Base-by-base conservation (phyloP, 2,797 vertebrate species). In the Gephyroberyx darwinii region DNA sequence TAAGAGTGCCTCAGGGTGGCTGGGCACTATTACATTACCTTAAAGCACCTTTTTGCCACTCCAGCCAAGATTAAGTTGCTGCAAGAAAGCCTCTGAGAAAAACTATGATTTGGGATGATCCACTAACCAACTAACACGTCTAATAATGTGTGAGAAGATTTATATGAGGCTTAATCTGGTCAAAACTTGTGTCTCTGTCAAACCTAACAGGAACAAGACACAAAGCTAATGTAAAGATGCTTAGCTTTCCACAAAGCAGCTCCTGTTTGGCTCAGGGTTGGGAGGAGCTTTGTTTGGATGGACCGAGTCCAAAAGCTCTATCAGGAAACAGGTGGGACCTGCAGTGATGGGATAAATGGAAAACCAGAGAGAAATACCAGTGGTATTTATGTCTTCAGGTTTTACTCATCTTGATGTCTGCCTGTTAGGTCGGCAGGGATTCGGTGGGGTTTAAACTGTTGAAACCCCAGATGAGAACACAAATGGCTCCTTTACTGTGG, bases 1-100 rank as follows among this genome's bases (percentile, higher is more conserved):
- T 86, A 88, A 83, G 78, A 83, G 39, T 33, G 70, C 74, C 88
- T 85, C 58, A 5, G 83, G 81, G 81, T 71, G 69, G 72, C 63
- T 61, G 71, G 66, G 5, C 69, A 41, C 22, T 9, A 22, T 31
- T 39, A 77, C 45, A 57, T 71, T 56, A 68, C 65, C 37, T 69
- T 26, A 31, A 66, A 78, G 56, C 56, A 26, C n/a, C 31, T 65
- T 82, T 61, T 50, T 35, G 14, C 50, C 52, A 70, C 43, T 37
- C 19, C 8, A 55, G 71, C 74, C 74, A 72, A 74, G 37, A 82
- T 82, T 60, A 81, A 69, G 65, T 22, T 7, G 35, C 10, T 39
- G 33, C 17, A 26, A 53, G 51, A n/a, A 12, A 53, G 51, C 51
- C 55, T 69, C 41, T 26, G 56, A 64, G 71, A 39, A 55, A 17